Evolutionary conservation across 2,113 vertebrate species (phyloP).

Genomic region (Poecile atricapillus): DNA sequence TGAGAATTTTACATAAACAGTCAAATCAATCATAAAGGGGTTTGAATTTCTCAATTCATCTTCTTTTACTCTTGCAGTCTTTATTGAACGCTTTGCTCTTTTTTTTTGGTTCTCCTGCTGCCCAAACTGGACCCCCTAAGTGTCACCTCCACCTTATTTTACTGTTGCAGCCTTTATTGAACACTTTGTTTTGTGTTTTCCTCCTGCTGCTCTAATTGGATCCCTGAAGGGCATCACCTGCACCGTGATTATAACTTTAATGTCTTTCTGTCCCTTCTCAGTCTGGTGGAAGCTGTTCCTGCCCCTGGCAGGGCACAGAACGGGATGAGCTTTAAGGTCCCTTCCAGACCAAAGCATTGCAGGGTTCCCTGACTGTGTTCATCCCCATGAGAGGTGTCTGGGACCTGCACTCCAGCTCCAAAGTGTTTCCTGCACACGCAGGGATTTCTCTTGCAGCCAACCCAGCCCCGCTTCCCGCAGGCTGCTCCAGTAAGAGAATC

Average conservation of each 20-base stretch:
- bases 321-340: neutral
- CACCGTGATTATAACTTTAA: rapidly evolving
- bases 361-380: rapidly evolving
- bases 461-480: neutral
- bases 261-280: neutral
- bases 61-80: neutral
- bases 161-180: neutral
- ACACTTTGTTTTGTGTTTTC: neutral
- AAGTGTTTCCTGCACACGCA: rapidly evolving
- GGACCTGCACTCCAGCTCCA: neutral
- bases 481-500: neutral
- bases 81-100: neutral
- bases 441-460: neutral
- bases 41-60: neutral
- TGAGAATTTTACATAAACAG: neutral
- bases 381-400: neutral
- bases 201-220: neutral
- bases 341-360: no score
- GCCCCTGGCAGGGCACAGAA: neutral
- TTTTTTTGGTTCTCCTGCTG: neutral
- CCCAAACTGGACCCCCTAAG: neutral
- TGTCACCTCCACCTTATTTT: neutral
- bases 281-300: neutral
- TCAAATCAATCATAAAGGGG: neutral
- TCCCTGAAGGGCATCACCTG: neutral